A percentile compares a stretch with the other conserved stretches of the same genome.
These are phyloP conservation scores for Mimumesa dahlbomi DNA, from an alignment of 2,888 invertebrate genomes.

Conservation along the genomic window DNA sequence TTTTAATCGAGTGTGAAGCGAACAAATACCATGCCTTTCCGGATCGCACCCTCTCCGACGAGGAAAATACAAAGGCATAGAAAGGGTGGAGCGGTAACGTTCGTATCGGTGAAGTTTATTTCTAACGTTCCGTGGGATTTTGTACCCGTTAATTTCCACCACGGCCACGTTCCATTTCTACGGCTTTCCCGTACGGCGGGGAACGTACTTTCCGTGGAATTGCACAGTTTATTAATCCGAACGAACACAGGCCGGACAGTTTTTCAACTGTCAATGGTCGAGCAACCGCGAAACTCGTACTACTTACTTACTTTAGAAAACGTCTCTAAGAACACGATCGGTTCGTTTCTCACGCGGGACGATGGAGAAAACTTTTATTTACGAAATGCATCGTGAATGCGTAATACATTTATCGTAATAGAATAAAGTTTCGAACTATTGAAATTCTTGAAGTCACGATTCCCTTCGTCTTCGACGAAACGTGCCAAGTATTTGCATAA, in stretches of 20 bases:
- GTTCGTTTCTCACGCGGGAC: not conserved
- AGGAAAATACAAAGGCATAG: constrained; percentile 31
- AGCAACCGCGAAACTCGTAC: constrained; percentile 43
- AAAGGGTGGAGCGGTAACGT: constrained; percentile 1
- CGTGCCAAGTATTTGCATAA: too few relatives aligned
- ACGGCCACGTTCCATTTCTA: not conserved
- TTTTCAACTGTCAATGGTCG: constrained; percentile 32
- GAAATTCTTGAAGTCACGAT: too few relatives aligned
- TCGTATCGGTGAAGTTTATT: constrained; percentile 42
- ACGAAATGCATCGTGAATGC: not conserved
- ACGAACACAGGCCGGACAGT: constrained; percentile 23
- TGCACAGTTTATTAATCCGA: constrained; percentile 48
- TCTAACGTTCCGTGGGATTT: constrained; percentile 39
- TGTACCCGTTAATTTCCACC: constrained; percentile 45
- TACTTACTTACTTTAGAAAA: too few relatives aligned
- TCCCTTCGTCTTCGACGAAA: too few relatives aligned
- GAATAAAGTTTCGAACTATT: too few relatives aligned
- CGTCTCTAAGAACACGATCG: constrained; percentile 5
- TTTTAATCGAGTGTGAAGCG: constrained; percentile 61
- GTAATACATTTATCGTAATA: too few relatives aligned
- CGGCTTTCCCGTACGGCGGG: constrained; percentile 8
- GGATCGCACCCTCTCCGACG: constrained; percentile 19
- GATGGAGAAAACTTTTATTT: not conserved
- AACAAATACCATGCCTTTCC: constrained; percentile 49
- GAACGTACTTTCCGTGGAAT: constrained; percentile 22